Base-by-base conservation (phyloP, 2,797 vertebrate species). In the Coilia nasus region DNA sequence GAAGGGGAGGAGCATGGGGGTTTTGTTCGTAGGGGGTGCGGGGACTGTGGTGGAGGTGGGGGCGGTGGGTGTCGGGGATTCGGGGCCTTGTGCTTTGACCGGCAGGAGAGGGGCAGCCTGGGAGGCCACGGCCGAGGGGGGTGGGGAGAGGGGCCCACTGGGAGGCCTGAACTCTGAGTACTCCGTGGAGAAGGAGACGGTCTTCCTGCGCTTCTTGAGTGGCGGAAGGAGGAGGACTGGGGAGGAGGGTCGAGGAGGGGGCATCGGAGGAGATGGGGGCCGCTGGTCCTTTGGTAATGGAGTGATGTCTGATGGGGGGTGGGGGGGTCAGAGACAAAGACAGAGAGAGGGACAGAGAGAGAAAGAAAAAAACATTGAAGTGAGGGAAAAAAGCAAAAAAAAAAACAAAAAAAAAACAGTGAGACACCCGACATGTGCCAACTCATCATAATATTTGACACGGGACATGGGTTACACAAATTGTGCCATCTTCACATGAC, bases 161-260 rank as follows among this genome's bases (percentile, higher is more conserved):
- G 86, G 86, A 0, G 83, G 78, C 81, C 94, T 95, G 85, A 87
- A 81, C 60, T 96, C 94, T 41, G 92, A 94, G 41, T 97, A 96
- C 9, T 93, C 87, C 0, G 95, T 95, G 59, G 96, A 97, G 91
- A 98, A 98, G 0, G 97, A 97, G 82, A 98, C 97, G 0, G 97
- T 98, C 94, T 98, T 98, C 89, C 97, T 94, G 59, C 97, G 97
- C 87, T 98, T 98, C 91, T 97, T 98, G 85, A 97, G 97, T 41
- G 97, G 97, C 0, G 97, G 97, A 4, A 98, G 92, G 0, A 97
- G 95, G 9, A 95, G 95, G 6, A 97, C 92, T 0, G 96, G 96
- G 6, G 97, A 97, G 0, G 96, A 95, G 11, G 97, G 96, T 2
- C 95, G 96, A 0, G 94, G 96, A 82, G 91, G 88, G 0, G 71